Base-by-base conservation (phyloP, 2,797 vertebrate species). In the Pseudomugil tenellus region DNA sequence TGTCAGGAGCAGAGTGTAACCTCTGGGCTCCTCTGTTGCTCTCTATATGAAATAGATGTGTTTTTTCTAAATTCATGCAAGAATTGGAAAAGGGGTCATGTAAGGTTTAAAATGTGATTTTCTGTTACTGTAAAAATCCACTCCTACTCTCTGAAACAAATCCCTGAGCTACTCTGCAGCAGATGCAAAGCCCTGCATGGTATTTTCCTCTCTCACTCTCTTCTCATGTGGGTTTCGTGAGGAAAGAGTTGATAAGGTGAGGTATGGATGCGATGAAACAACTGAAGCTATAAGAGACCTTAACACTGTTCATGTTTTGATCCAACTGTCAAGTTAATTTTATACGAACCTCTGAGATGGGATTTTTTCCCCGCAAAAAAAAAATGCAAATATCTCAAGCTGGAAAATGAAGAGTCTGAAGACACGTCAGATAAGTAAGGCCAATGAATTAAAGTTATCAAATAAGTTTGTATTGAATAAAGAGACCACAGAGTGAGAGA, bases 21-120 rank as follows among this genome's bases (percentile, higher is more conserved):
- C 70, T 5, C 41, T 5, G 46, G 31, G 73, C 72, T 72, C 17
- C 52, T 66, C n/a, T 23, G 11, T 67, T 54, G 75, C 70, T 59
- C 58, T 6, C 9, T 39, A 62, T 6, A 46, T 37, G 52, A 77
- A 79, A 23, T 23, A 83, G 83, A 67, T 60, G 0, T 56, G 3
- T 66, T 25, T 72, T 57, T 34, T n/a, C 56, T 10, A 28, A 60
- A 35, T 74, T 70, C 54, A 32, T 77, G 29, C 70, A 54, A 64
- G 52, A 46, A 71, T 78, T 53, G 73, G 35, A 70, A 72, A 77
- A 14, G 17, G 68, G 80, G 80, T 88, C 86, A 86, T 59, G 53
- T 16, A 59, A 83, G 84, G 83, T 87, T 86, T 87, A 81, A 79
- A 87, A 80, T 77, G 70, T 72, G 69, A 84, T 77, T 82, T 82